Conservation (phyloP, 2,888 invertebrate genomes). For the Brassicogethes aeneus region DNA sequence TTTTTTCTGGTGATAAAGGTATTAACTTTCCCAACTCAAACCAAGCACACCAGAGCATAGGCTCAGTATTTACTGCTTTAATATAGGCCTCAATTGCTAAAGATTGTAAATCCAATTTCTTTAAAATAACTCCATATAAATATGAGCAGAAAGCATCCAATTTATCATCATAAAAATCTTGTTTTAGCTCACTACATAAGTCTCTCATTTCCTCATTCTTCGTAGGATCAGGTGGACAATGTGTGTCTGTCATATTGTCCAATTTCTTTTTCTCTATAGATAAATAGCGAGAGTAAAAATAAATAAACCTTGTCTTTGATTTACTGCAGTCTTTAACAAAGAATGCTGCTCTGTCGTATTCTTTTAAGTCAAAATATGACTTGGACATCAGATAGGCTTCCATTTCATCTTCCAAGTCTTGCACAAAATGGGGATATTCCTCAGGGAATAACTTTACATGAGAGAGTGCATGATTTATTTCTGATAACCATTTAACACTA, state of each 20-base stretch:
- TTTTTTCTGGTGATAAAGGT: constrained; percentile 49
- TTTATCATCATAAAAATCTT: constrained; percentile 49
- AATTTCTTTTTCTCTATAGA: constrained; percentile 84
- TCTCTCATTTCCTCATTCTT: constrained; percentile 48
- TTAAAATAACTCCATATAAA: constrained; percentile 83
- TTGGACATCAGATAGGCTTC: constrained; percentile 73
- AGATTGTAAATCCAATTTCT: constrained; percentile 71
- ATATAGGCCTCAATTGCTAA: constrained; percentile 73
- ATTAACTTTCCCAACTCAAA: constrained; percentile 81
- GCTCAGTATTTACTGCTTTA: constrained; percentile 68
- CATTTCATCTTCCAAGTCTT: constrained; percentile 51
- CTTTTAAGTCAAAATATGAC: constrained; percentile 82
- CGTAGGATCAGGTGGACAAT: constrained; percentile 50
- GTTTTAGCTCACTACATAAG: constrained; percentile 48
- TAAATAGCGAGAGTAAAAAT: constrained; percentile 78
- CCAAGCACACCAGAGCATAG: constrained; percentile 94
- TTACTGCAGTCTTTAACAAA: constrained; percentile 64
- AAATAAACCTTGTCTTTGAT: constrained; percentile 69
- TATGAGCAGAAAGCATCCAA: constrained; percentile 84
- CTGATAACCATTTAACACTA: constrained; percentile 82
- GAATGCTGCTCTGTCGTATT: constrained; percentile 81
- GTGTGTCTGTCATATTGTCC: constrained; percentile 61
- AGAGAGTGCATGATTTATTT: constrained; percentile 69
- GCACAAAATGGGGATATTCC: constrained; percentile 43
- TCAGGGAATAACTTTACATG: constrained; percentile 52